phyloP scores from a whole-genome alignment of 92 coral and sea anemone genomes.

The Porites lobata region DNA sequence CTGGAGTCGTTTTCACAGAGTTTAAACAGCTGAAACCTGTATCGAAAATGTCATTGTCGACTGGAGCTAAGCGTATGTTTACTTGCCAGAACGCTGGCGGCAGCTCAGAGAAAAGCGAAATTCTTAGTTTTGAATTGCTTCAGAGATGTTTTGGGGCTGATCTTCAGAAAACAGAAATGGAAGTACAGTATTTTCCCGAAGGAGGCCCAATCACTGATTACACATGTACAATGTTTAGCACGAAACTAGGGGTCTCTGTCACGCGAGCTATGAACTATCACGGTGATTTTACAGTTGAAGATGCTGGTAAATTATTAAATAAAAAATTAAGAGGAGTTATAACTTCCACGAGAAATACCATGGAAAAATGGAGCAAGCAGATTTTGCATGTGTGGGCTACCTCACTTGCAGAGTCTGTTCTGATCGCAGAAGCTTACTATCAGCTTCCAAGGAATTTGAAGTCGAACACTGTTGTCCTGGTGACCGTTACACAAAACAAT shows the following conservation, averaged over 20 bases:
- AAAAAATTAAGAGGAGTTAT: constrained; percentile 82
- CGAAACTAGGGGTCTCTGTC: constrained; percentile 82
- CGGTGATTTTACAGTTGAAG: constrained; percentile 82
- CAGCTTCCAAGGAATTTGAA: constrained; percentile 57
- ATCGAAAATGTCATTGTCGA: constrained; percentile 71
- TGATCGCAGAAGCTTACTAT: constrained; percentile 61
- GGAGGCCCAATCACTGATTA: constrained; percentile 91
- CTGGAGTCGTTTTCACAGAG: constrained; percentile 74
- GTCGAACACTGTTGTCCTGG: constrained; percentile 82
- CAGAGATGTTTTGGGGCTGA: constrained; percentile 83
- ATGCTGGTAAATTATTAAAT: constrained; percentile 63
- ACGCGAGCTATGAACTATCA: constrained; percentile 89
- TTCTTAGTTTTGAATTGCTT: constrained; percentile 82
- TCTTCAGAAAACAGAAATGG: constrained; percentile 85
- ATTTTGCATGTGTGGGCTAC: constrained; percentile 88
- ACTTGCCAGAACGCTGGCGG: constrained; percentile 88
- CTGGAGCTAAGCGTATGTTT: constrained; percentile 78
- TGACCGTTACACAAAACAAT: constrained; percentile 73
- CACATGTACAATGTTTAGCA: constrained; percentile 79
- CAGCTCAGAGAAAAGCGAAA: constrained; percentile 84
- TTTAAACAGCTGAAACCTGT: constrained; percentile 68
- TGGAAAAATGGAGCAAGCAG: constrained; percentile 87
- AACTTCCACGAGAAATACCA: constrained; percentile 75
- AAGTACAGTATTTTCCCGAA: constrained; percentile 81
- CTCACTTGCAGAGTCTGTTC: constrained; percentile 56